Base-by-base conservation (phyloP, 2,113 vertebrate species). In the Dinomys branickii region DNA sequence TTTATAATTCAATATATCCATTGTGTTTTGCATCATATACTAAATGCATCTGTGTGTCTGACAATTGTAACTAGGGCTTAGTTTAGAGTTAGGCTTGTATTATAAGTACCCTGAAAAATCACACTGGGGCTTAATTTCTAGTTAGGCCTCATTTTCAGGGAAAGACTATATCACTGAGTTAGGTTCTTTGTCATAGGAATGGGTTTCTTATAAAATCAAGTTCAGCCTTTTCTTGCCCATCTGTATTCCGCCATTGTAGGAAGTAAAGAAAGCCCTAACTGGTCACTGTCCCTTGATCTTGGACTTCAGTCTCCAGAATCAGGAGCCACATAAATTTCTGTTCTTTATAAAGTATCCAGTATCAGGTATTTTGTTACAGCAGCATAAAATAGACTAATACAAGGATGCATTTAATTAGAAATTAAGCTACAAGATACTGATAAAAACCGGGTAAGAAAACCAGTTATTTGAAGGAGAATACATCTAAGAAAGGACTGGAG, bases 351-450 rank as follows among this genome's bases (percentile, higher is more conserved):
- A 65, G 85, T 78, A 77, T 9, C 0, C 20, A 77, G 44, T 41
- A n/a, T 85, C 7, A 65, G 65, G 17, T 77, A 88, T 75, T 88
- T 16, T 58, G 52, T 73, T 75, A 44, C 7, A 44, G 16, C n/a
- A 30, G 7, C 14, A 56, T n/a, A 44, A 54, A 93, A 26, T 54
- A 26, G 11, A 93, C n/a, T 65, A 77, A 85, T 44, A 91, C 33
- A 93, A 84, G 22, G 28, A 52, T 59, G 52, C 11, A 71, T 93
- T 88, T 89, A 44, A 81, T 95, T 91, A 94, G 33, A 47, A 90
- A 38, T 93, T 96, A 88, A 88, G 19, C 4, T 94, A 50, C 13
- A 91, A 69, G 77, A 50, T 85, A 69, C 2, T n/a, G 47, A 30
- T 19, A 44, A 85, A 88, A 88, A 84, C 1, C 6, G 73, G 38